Base-by-base conservation (phyloP, 2,888 invertebrate species). In the Hofmannophila pseudospretella region DNA sequence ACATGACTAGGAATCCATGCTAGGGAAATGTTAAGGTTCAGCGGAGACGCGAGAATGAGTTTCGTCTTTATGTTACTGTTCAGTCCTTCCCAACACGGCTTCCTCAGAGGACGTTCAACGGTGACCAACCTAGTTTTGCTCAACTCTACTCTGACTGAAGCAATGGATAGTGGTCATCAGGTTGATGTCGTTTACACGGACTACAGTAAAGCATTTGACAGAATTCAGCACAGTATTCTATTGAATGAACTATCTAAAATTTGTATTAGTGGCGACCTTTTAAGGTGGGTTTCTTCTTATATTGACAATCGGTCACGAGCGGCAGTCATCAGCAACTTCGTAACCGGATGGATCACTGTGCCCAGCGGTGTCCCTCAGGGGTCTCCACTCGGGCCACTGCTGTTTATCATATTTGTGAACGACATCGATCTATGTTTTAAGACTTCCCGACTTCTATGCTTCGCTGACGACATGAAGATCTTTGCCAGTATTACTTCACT, bases 381-480 rank as follows among this genome's bases (percentile, higher is more conserved):
- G 4, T 34, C 34, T 1, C 14, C 27, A 4, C 10, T 34, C 4
- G 34, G 34, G 5, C 34, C 34, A 22, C n/a, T 34, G 10, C n/a
- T 34, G 12, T 34, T 34, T 34, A 26, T n/a, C 1, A 27, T 34
- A 1, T 34, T 26, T 16, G 22, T 34, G 1, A 27, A 9, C 1
- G 34, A 34, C n/a, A 7, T 34, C 1, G 10, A n/a, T 3, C 2
- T 5, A 4, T 26, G 26, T 16, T 26, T 34, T 10, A 8, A 26
- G 7, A 7, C 16, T 4, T 26, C 34, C 4, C 2, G 27, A 4
- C 12, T 27, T 2, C 4, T 34, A 9, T 7, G 26, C 1, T 34
- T 11, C 10, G 34, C 34, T 2, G 34, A 34, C 8, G 34, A 33
- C 20, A 12, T 38, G 29, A 33, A 38, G 23, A 33, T 38, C 7